Evolutionary conservation across 2,113 vertebrate genomes (phyloP), one percentile per base, ranked within the genome.

Genomic region (Cebidichthys violaceus): DNA sequence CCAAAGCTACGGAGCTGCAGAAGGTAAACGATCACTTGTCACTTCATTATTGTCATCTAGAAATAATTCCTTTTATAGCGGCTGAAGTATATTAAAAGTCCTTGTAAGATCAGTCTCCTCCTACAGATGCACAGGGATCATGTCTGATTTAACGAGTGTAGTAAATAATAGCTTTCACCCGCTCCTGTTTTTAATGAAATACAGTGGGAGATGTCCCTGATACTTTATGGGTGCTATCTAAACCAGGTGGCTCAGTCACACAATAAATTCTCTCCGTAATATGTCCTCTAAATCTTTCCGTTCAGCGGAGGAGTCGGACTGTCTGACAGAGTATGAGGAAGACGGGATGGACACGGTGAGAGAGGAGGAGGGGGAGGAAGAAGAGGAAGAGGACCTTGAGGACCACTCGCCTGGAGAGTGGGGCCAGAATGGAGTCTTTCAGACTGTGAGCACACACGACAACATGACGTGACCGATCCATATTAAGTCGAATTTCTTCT

Each of bases 271-370:
- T 64, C 20, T 61, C 47, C 18, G n/a, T 75, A 79, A 88, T 75
- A 65, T 77, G 20, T 84, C 62, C 45, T 81, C 54, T 82, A 82
- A 89, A 87, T 88, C 81, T 88, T 54, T 80, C 69, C 57, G 0
- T 47, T 55, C 83, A 95, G 94, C 95, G 9, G 97, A 98, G 67
- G 97, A 98, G 81, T 99, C 97, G 0, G 97, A 99, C 75, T 97
- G 96, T 88, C 95, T 97, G 91, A 98, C 97, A 0, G 97, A 98
- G 83, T 97, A 97, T 0, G 97, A 99, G 86, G 97, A 98, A 2
- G 97, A 98, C 0, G 96, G 91, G 0, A 96, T 94, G 29, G 97
- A 98, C 81, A 95, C 94, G 0, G 92, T 95, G 0, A 94, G 96
- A 79, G 95, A 96, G 81, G 95, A 95, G 77, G 95, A 95, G 68